Evolutionary conservation across 2,888 invertebrate species (phyloP), one percentile per base, ranked within the genome.

Genomic region (Parnassius mnemosyne): DNA sequence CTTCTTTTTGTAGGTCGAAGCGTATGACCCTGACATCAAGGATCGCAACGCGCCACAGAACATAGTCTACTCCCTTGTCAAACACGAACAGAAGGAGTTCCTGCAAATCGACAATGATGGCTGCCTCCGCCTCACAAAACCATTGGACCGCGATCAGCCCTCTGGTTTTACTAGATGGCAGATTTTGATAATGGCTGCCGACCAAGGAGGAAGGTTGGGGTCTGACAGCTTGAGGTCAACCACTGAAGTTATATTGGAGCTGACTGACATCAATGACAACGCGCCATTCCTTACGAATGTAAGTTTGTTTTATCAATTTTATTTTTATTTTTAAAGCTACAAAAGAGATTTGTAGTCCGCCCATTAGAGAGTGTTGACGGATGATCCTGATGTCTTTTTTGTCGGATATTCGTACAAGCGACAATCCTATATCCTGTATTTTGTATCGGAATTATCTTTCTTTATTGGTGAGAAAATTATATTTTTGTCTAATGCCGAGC

Each of bases 201-300:
- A 97, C 80, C 94, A 95, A 71, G 95, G 95, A 9, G 91, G 90
- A 12, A 92, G 92, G 3, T 89, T 93, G 11, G 91, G 90, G 0
- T 92, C 93, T 0, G 93, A 93, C 13, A 94, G 94, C 25, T 79
- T 94, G 59, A 92, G 94, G 64, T 93, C 93, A 0, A 93, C 93
- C 2, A 94, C 94, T 0, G 94, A 94, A 72, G 95, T 97, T 34
- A 95, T 92, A 53, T 91, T 95, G 66, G 92, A 93, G 66, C 80
- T 95, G 41, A 92, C 93, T 5, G 99, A 99, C 77, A 96, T 98
- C 75, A 99, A 99, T 81, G 99, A 99, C 81, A 98, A 99, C 81
- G 96, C 97, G 0, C 99, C 99, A 0, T 95, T 95, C 79, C 92
- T 97, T 65, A 95, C 95, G 51, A 96, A 96, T 77, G 93, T 94